Evolutionary conservation across 2,888 invertebrate species (phyloP).

Genomic region (Protonemura montana): DNA sequence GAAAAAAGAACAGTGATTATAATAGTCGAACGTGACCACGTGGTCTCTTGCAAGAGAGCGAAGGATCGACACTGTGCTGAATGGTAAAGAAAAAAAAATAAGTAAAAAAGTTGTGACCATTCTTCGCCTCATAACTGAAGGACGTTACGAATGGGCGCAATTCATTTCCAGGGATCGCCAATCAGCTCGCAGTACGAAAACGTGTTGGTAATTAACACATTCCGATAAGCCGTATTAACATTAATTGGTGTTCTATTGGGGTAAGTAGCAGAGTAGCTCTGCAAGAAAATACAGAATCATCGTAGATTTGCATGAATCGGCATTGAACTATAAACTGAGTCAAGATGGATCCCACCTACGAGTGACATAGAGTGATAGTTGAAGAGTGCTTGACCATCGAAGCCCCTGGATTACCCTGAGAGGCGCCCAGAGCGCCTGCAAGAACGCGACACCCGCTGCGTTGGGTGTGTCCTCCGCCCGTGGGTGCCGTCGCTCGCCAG

Average conservation of each 20-base stretch:
- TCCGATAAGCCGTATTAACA: not conserved
- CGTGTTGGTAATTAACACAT: not conserved
- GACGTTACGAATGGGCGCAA: conserved; percentile 13
- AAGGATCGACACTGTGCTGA: not conserved
- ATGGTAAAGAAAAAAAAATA: not conserved
- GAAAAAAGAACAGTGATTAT: conserved; percentile 19
- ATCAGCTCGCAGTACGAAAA: not conserved
- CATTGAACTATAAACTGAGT: too few species aligned
- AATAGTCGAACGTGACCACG: not conserved
- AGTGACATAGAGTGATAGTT: too few species aligned
- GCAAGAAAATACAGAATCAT: not conserved
- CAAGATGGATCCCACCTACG: too few species aligned
- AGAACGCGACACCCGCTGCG: not conserved
- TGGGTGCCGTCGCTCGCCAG: not conserved
- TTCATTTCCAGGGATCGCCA: not conserved
- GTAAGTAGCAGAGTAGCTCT: not conserved
- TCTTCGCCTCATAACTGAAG: not conserved
- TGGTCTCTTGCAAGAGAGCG: not conserved
- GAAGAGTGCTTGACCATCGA: not conserved
- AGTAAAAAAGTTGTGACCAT: not conserved
- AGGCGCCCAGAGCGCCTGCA: not conserved
- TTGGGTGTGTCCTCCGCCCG: not conserved
- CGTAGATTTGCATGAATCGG: not conserved
- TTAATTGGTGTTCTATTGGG: too few species aligned
- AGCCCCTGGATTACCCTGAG: not conserved